phyloP scores from a whole-genome alignment of 2,113 vertebrate genomes.

The Sander vitreus region DNA sequence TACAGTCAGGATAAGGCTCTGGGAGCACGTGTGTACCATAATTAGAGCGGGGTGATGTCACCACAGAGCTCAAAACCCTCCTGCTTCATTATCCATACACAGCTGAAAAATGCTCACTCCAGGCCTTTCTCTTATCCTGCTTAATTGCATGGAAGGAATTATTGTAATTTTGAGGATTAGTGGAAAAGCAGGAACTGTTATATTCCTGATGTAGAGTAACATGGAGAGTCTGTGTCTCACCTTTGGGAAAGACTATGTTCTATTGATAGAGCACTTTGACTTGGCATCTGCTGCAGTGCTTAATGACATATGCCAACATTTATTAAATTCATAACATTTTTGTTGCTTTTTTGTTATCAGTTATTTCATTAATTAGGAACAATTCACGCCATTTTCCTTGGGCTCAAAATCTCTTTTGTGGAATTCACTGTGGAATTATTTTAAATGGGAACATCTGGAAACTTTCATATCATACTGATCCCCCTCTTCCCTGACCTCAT shows the following conservation, averaged over 20 bases:
- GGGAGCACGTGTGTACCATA: slow-evolving; percentile 78
- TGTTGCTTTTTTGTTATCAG: slow-evolving; percentile 47
- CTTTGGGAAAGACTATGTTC: slow-evolving; percentile 40
- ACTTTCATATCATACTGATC: slow-evolving; percentile 43
- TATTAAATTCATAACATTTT: slow-evolving; percentile 39
- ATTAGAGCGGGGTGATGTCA: slow-evolving; percentile 84
- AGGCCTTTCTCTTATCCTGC: slow-evolving; percentile 74
- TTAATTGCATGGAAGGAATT: slow-evolving; percentile 82
- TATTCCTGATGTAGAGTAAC: slow-evolving; percentile 51
- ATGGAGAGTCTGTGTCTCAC: slow-evolving; percentile 35
- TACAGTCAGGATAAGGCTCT: slow-evolving; percentile 67
- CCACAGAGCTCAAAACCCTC: slow-evolving; percentile 71
- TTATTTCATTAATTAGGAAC: slow-evolving; percentile 47
- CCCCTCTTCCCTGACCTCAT: slow-evolving; percentile 45
- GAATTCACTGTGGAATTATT: slow-evolving; percentile 52
- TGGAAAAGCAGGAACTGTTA: slow-evolving; percentile 55
- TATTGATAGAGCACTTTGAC: slow-evolving; percentile 28
- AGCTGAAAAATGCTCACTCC: slow-evolving; percentile 74
- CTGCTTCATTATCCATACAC: slow-evolving; percentile 64
- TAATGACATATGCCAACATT: slow-evolving; percentile 42
- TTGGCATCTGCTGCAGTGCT: slow-evolving; percentile 43
- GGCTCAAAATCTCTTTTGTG: slow-evolving; percentile 44
- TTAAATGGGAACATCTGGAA: slow-evolving; percentile 72
- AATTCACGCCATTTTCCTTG: slow-evolving; percentile 37
- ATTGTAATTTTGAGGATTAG: slow-evolving; percentile 78